A percentile compares a stretch with the other conserved stretches of the same genome.
Evolutionary conservation across 2,888 invertebrate species (phyloP).

Genomic region (Stenurella melanura): DNA sequence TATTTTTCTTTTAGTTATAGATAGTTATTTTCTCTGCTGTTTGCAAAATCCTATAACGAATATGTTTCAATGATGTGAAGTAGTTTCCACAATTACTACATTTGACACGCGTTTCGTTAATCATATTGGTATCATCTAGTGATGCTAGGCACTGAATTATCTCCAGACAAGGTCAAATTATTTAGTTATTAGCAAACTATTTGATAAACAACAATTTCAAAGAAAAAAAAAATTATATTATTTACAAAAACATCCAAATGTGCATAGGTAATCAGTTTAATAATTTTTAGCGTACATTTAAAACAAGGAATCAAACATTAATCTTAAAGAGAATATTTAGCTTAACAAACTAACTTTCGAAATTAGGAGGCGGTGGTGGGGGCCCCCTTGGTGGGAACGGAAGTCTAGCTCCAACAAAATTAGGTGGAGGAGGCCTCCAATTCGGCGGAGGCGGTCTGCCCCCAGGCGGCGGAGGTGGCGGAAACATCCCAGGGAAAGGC

Average conservation of each 20-base stretch:
- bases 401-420: constrained; percentile 74
- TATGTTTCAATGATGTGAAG: no score
- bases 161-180: no score
- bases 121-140: no score
- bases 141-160: no score
- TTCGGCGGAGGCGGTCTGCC: constrained; percentile 79
- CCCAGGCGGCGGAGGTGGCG: constrained; percentile 73
- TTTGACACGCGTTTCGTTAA: no score
- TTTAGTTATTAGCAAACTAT: no score
- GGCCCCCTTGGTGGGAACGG: constrained; percentile 82
- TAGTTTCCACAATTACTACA: no score
- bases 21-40: no score
- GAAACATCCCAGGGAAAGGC: constrained; percentile 67
- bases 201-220: no score
- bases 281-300: background rate
- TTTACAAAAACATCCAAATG: background rate
- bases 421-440: constrained; percentile 82
- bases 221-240: background rate
- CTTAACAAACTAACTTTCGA: constrained; percentile 41
- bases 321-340: constrained; percentile 22
- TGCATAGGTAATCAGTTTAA: constrained; percentile 6
- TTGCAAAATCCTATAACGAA: no score
- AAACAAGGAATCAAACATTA: background rate
- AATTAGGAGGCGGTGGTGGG: constrained; percentile 80
- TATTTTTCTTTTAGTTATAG: no score